phyloP scores from a whole-genome alignment of 2,888 invertebrate species.

The Salticus scenicus region DNA sequence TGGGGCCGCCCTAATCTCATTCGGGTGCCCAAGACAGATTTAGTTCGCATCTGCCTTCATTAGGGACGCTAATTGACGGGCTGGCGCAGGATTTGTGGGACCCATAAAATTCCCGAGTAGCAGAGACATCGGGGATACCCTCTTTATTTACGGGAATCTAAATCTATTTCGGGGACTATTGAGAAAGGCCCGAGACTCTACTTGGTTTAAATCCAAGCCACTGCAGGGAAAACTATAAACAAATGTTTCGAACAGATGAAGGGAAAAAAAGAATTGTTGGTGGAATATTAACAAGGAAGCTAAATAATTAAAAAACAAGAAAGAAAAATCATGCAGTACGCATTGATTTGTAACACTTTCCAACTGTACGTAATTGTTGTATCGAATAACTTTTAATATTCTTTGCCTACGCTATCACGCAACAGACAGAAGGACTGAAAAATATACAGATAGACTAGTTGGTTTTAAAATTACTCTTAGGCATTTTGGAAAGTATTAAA shows the following conservation, averaged over 20 bases:
- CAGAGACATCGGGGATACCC: not conserved
- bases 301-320: too few species aligned
- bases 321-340: too few species aligned
- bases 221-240: not conserved
- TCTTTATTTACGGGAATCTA: not conserved
- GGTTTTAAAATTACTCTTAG: too few species aligned
- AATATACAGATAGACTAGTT: too few species aligned
- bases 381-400: too few species aligned
- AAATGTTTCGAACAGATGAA: not conserved
- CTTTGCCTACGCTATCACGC: too few species aligned
- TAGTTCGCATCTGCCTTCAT: slow-evolving; percentile 65
- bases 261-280: too few species aligned
- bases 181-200: not conserved
- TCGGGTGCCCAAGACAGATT: slow-evolving; percentile 53
- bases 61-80: slow-evolving; percentile 60
- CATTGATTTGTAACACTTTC: too few species aligned
- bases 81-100: slow-evolving; percentile 54
- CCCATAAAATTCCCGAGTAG: slow-evolving; percentile 9
- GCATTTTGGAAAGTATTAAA: too few species aligned
- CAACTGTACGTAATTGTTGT: too few species aligned
- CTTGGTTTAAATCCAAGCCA: not conserved
- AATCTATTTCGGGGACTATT: not conserved
- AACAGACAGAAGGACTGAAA: too few species aligned
- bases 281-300: too few species aligned
- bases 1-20: slow-evolving; percentile 55